Evolutionary conservation across 1,140 invertebrate species (phyloP).

Genomic region (Lasaia peninsularis): DNA sequence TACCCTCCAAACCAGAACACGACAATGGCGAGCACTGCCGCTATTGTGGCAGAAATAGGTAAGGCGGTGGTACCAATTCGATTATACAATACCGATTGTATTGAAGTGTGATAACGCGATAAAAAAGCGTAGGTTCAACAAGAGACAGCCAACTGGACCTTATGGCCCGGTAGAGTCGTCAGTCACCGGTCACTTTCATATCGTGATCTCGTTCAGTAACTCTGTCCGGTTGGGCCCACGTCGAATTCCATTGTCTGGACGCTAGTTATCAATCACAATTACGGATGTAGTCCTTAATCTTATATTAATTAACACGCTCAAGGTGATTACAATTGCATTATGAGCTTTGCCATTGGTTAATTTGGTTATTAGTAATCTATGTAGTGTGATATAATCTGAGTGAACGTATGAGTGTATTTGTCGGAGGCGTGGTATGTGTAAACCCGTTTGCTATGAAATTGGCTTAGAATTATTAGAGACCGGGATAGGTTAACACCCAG

Average conservation of each 20-base stretch:
- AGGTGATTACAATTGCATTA: slow-evolving; percentile 35
- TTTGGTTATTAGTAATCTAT: slow-evolving; percentile 1
- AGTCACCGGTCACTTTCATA: slow-evolving; percentile 11
- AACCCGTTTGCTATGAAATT: too few relatives aligned
- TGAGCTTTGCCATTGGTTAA: slow-evolving; percentile 7
- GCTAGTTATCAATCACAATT: slow-evolving; percentile 48
- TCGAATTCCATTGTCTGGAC: slow-evolving; percentile 17
- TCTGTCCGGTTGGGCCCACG: slow-evolving; percentile 25
- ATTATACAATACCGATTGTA: too few relatives aligned
- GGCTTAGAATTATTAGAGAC: too few relatives aligned
- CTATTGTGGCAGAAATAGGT: too few relatives aligned
- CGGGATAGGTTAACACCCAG: too few relatives aligned
- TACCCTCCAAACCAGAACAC: too few relatives aligned
- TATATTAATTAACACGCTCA: slow-evolving; percentile 53
- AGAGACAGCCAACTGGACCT: background rate
- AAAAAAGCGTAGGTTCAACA: background rate
- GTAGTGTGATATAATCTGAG: background rate
- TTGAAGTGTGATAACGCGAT: background rate
- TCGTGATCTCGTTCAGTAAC: slow-evolving; percentile 9
- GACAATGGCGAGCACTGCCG: too few relatives aligned
- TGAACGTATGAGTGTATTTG: background rate
- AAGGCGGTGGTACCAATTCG: too few relatives aligned
- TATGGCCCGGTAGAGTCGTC: background rate
- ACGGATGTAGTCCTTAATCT: slow-evolving; percentile 54
- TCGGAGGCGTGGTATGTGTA: too few relatives aligned